Evolutionary conservation across 2,113 vertebrate genomes (phyloP).

Genomic region (Hemibagrus wyckioides): DNA sequence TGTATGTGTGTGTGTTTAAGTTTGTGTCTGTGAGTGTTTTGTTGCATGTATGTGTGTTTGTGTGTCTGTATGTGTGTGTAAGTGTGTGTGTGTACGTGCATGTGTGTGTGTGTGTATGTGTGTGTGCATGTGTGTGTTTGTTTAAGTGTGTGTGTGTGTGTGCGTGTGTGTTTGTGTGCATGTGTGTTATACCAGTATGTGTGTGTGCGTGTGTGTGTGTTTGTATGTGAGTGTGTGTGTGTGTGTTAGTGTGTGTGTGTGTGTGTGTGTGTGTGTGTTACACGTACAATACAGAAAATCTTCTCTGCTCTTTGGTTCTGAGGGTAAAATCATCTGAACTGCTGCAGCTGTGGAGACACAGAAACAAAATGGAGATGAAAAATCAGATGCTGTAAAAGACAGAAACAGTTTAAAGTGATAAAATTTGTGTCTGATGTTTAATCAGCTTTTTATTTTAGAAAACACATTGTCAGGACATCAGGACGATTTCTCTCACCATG

Average conservation of each 20-base stretch:
- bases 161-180: no score
- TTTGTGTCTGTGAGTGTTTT: no score
- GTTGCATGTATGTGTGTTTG: not conserved
- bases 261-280: not conserved
- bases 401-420: not conserved
- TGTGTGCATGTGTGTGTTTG: no score
- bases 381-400: not conserved
- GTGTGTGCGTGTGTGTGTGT: not conserved
- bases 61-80: not conserved
- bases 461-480: no score
- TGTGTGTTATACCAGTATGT: no score
- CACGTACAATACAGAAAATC: not conserved
- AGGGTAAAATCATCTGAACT: not conserved
- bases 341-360: not conserved
- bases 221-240: not conserved
- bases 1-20: no score
- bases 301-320: not conserved
- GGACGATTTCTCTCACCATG: not conserved
- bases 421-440: no score
- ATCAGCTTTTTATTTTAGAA: no score
- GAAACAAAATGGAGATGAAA: not conserved
- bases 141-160: no score
- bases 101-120: not conserved
- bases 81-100: not conserved
- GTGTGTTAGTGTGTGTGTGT: slow-evolving; percentile 8